Conservation (phyloP, 2,113 vertebrate genomes). For the Peromyscus maniculatus region DNA sequence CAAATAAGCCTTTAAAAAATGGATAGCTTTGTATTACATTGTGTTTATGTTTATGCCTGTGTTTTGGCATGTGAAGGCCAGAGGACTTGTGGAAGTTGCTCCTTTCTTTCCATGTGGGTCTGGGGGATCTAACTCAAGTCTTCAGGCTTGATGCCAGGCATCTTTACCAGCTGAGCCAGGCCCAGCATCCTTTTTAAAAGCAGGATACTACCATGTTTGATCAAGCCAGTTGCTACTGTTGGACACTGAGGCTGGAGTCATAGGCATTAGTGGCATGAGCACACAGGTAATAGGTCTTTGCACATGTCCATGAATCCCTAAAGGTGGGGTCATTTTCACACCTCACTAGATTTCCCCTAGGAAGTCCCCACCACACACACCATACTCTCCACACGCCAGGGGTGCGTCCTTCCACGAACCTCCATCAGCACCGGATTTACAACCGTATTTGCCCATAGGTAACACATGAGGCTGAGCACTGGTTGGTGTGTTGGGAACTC, state of each 20-base stretch:
- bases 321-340: not conserved
- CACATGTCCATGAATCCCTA: not conserved
- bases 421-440: not conserved
- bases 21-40: not conserved
- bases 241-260: not conserved
- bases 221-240: not conserved
- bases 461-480: not conserved
- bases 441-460: not conserved
- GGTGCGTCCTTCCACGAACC: not conserved
- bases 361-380: not conserved
- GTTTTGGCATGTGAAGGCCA: not conserved
- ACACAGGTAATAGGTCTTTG: not conserved
- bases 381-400: not conserved
- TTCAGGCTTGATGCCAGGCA: not conserved
- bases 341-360: not conserved
- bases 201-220: not conserved
- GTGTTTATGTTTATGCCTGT: not conserved
- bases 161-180: not conserved
- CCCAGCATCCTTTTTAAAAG: not conserved
- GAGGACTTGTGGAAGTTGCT: not conserved
- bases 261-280: not conserved
- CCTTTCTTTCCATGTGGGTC: not conserved
- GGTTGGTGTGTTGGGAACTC: not conserved
- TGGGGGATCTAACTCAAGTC: not conserved
- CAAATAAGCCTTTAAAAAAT: not conserved